Evolutionary conservation across 1,140 invertebrate genomes (phyloP), one percentile per base, ranked within the genome.

Genomic region (Phortica variegata): DNA sequence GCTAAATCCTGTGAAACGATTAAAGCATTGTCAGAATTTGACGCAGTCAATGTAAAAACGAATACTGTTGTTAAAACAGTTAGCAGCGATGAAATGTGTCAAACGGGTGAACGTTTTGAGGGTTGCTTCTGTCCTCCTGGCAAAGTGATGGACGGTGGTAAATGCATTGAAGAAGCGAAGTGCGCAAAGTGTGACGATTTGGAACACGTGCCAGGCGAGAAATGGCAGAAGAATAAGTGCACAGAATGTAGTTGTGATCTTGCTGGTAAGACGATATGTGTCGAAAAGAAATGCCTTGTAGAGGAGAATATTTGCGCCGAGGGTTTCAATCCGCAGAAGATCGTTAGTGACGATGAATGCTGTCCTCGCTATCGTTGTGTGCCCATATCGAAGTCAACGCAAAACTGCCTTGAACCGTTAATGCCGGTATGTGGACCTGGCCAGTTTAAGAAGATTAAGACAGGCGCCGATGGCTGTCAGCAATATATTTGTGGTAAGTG

Each of bases 101-200:
- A 66, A 3, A 71, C 41, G 68, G 26, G 75, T 72, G 43, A 75
- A 74, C 5, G 79, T 78, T 19, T 66, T 21, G 91, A 93, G 66
- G 90, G 90, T 5, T 95, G 91, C 73, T 90, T 87, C 80, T 95
- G 91, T 79, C 86, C 87, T 2, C 62, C 81, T 34, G 83, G 83
- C 41, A 81, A 85, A 66, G 83, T 89, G 23, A 58, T 76, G 52
- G 66, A 77, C 15, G 74, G 68, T 26, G 69, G 61, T 6, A 76
- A 77, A 23, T 81, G 79, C 50, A 51, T 81, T 12, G 43, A 49
- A 0, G 72, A 75, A 21, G 52, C 56, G 4, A 54, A 69, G 19
- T 76, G 74, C 34, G 49, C 54, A 2, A 63, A 72, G 37, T 74
- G 73, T 37, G 73, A 75, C 43, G 72, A 76, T 38, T 58, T 58